Base-by-base conservation (phyloP, 1,140 invertebrate species). In the Drosophila truncata region DNA sequence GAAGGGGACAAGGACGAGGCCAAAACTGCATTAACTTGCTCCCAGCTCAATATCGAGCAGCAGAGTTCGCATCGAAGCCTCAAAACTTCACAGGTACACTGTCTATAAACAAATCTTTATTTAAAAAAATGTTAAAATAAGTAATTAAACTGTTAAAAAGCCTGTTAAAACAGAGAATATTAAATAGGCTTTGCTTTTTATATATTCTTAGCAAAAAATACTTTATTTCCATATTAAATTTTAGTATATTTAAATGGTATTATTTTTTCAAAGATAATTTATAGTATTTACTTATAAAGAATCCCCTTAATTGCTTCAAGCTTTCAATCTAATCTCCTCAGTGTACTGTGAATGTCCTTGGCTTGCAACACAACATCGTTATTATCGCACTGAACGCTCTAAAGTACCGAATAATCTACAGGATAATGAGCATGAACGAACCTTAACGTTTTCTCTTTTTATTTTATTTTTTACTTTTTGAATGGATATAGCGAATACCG, bases 391-490 rank as follows among this genome's bases (percentile, higher is more conserved):
- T 86, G 83, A 87, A 85, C 71, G 81, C 76, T 83, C 66, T 73
- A 88, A 87, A 86, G 83, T 77, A 86, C 84, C 84, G 84, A 86
- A 86, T 86, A 86, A 86, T 86, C 83, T 86, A 80, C 83, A 86
- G 83, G 80, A 86, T 86, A 86, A 86, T 86, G 83, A 86, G 83
- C 83, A 86, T 70, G 83, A 77, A 86, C 82, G 76, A 82, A 87
- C 83, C 71, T 73, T 79, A 82, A 70, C 73, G 73, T 61, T 77
- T 78, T 85, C 44, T 61, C 47, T 70, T 50, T 75, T 31, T 37
- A 23, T 66, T 77, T 64, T 62, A 61, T 41, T 18, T 27, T 33
- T 37, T 52, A 29, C 25, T 64, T 63, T 83, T 73, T 84, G 54
- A 69, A 70, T 72, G 67, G 35, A 52, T 57, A 54, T 23, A 50